phyloP scores from a whole-genome alignment of 2,797 vertebrate genomes.

The Gobio occitaniae region DNA sequence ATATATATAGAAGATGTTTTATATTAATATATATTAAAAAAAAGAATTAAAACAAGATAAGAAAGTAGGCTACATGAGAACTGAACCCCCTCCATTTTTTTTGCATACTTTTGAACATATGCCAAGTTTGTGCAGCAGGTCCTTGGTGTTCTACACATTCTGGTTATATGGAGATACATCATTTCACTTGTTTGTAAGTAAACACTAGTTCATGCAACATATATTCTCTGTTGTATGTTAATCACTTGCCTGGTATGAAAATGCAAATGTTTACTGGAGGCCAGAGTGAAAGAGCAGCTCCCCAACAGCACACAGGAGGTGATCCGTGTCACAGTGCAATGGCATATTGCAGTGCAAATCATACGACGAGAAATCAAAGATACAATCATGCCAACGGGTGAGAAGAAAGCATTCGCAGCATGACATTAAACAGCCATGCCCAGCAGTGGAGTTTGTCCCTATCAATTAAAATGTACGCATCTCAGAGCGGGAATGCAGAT shows the following conservation, averaged over 20 bases:
- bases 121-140: background rate
- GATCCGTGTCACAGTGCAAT: conserved; percentile 55
- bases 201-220: conserved; percentile 1
- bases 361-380: conserved; percentile 59
- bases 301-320: conserved; percentile 46
- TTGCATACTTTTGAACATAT: background rate
- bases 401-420: conserved; percentile 43
- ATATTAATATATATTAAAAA: background rate
- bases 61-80: background rate
- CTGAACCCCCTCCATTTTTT: background rate
- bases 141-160: background rate
- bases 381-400: conserved; percentile 54
- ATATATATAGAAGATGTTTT: background rate
- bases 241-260: conserved; percentile 57
- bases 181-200: background rate
- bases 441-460: conserved; percentile 52
- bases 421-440: conserved; percentile 55
- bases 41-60: background rate
- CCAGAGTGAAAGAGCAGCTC: conserved; percentile 45
- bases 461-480: conserved; percentile 57
- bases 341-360: conserved; percentile 59
- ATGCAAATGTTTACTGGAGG: conserved; percentile 62
- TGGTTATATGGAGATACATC: conserved; percentile 9
- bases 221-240: conserved; percentile 55
- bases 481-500: conserved; percentile 42